Base-by-base conservation (phyloP, 2,113 vertebrate genomes). In the Erythrocebus patas region DNA sequence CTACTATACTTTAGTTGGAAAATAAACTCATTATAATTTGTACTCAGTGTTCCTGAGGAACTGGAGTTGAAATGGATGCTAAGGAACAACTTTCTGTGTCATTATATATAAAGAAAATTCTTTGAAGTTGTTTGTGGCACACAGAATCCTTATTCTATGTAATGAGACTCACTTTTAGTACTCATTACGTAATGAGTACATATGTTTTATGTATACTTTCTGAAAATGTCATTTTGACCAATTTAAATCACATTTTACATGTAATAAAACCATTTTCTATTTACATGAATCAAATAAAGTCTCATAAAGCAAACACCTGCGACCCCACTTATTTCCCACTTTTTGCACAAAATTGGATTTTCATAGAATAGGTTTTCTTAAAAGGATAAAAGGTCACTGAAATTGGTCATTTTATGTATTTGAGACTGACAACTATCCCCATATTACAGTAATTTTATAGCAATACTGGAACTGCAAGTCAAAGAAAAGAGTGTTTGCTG, bases 301-400 rank as follows among this genome's bases (percentile, higher is more conserved):
- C 11, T 64, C 12, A 30, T 30, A 30, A 64, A 64, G 27, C 61
- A 64, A 64, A 64, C 5, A 30, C 18, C 20, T 55, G 18, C 12
- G 5, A 27, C 61, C 12, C 61, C 61, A 64, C 27, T 64, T 64
- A 64, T 64, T 81, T 73, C 90, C 30, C 20, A 35, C 6, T 79
- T 81, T 95, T 72, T 68, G 30, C 57, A 68, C 25, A 89, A 81
- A 83, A 89, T 30, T 17, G 64, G n/a, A 82, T 83, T 89, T 93
- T 89, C 76, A 82, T 57, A 94, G 27, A n/a, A 81, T 70, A 94
- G 27, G n/a, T 38, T 93, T 88, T 88, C 61, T 80, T 92, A 72
- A 86, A 87, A 70, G 25, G 35, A 76, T 57, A 95, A 40, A 93
- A 45, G 82, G 57, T 83, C 79, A 48, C 32, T 22, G 8, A 76